These are phyloP conservation scores for Tylochromis polylepis DNA, from an alignment of 2,113 vertebrate genomes.

Conservation along the genomic window DNA sequence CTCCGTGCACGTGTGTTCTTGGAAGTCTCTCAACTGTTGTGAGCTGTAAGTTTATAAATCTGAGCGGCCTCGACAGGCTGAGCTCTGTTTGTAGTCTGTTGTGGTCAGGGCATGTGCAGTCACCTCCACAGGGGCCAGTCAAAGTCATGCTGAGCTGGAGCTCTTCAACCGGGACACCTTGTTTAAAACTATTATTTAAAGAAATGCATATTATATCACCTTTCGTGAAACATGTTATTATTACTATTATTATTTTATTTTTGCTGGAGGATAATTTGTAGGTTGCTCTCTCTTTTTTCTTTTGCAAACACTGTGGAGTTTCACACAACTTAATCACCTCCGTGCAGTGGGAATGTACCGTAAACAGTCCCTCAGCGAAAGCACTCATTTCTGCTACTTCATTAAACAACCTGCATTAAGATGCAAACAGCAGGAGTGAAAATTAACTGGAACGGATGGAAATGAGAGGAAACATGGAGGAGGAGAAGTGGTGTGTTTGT, in stretches of 20 bases:
- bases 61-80: constrained; percentile 35
- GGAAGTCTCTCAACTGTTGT: constrained; percentile 21
- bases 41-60: constrained; percentile 65
- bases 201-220: background rate
- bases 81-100: constrained; percentile 53
- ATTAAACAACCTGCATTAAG: constrained; percentile 67
- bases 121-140: constrained; percentile 50
- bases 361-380: constrained; percentile 57
- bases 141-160: constrained; percentile 18
- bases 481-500: constrained; percentile 1
- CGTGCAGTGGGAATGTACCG: constrained; percentile 33
- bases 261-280: constrained; percentile 14
- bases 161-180: background rate
- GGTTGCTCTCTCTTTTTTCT: background rate
- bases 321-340: constrained; percentile 55
- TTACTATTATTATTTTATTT: constrained; percentile 7
- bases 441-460: constrained; percentile 37
- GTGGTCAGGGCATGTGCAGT: constrained; percentile 61
- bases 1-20: constrained; percentile 18
- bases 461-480: constrained; percentile 6
- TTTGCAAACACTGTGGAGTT: constrained; percentile 40
- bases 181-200: constrained; percentile 16
- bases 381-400: constrained; percentile 66
- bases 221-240: background rate
- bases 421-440: constrained; percentile 53